Evolutionary conservation across 37 sponge, comb jelly and placozoan species (phyloP).

Genomic region (Geodia barretti): DNA sequence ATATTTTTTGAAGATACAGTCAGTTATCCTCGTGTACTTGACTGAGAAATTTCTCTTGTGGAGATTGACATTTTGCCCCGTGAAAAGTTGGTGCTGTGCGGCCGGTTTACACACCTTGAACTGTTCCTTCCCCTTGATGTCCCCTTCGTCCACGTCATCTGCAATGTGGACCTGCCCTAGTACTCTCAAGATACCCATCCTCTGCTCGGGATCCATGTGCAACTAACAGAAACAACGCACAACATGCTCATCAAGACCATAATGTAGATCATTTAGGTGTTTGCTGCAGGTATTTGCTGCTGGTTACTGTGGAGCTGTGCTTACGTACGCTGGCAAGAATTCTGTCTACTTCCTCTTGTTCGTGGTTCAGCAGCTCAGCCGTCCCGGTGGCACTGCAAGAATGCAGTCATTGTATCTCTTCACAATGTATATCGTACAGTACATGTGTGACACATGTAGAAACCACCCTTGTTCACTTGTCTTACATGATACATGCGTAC

Average conservation of each 20-base stretch:
- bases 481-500: conserved; percentile 17
- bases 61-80: too few relatives aligned
- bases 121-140: conserved; percentile 42
- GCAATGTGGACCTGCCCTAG: conserved; percentile 83
- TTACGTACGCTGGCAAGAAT: conserved; percentile 80
- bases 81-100: too few relatives aligned
- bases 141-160: conserved; percentile 65
- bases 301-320: conserved; percentile 80
- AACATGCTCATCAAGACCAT: too few relatives aligned
- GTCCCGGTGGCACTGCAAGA: conserved; percentile 61
- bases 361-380: conserved; percentile 72
- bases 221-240: not conserved
- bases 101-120: not conserved
- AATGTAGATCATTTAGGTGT: too few relatives aligned
- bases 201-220: not conserved
- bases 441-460: not conserved
- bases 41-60: too few relatives aligned
- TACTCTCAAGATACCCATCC: conserved; percentile 52
- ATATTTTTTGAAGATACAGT: too few relatives aligned
- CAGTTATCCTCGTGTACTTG: too few relatives aligned
- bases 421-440: too few relatives aligned
- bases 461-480: conserved; percentile 1
- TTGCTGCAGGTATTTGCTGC: too few relatives aligned
- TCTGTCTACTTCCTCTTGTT: conserved; percentile 54
- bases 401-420: too few relatives aligned